phyloP scores from a whole-genome alignment of 2,113 vertebrate genomes.

The Passer domesticus region DNA sequence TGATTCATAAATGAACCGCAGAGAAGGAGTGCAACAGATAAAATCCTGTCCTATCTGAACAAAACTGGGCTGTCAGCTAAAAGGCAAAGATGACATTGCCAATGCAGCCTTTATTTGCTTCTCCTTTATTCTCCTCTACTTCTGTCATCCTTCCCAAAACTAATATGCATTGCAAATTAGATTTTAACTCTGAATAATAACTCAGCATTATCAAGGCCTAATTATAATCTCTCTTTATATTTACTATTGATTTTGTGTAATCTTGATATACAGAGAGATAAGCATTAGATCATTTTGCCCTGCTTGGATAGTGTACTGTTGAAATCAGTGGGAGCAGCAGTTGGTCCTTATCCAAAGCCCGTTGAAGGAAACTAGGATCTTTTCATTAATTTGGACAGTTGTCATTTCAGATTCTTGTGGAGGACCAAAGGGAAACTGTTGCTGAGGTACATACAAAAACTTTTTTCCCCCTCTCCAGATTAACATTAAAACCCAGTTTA shows the following conservation, averaged over 20 bases:
- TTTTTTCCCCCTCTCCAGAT: not conserved
- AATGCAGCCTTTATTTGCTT: not conserved
- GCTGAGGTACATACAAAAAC: not conserved
- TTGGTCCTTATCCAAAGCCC: not conserved
- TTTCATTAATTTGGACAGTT: not conserved
- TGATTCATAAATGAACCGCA: not conserved
- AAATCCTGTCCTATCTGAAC: not conserved
- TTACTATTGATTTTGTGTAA: constrained; percentile 23
- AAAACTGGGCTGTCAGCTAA: not conserved
- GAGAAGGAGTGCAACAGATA: not conserved
- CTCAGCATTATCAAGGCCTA: not conserved
- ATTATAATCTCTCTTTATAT: constrained; percentile 23
- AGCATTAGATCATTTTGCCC: not conserved
- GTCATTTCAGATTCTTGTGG: not conserved
- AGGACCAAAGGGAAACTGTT: not conserved
- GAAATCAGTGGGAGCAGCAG: not conserved
- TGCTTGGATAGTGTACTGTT: not conserved
- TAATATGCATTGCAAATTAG: constrained; percentile 17
- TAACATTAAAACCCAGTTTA: not conserved
- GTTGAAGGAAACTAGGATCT: not conserved
- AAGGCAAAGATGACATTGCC: not conserved
- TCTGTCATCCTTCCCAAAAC: not conserved
- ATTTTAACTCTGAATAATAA: constrained; percentile 46
- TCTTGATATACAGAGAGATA: constrained; percentile 1
- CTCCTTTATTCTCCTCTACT: not conserved